Evolutionary conservation across 2,113 vertebrate genomes (phyloP).

Genomic region (Sterrhoptilus dennistouni): DNA sequence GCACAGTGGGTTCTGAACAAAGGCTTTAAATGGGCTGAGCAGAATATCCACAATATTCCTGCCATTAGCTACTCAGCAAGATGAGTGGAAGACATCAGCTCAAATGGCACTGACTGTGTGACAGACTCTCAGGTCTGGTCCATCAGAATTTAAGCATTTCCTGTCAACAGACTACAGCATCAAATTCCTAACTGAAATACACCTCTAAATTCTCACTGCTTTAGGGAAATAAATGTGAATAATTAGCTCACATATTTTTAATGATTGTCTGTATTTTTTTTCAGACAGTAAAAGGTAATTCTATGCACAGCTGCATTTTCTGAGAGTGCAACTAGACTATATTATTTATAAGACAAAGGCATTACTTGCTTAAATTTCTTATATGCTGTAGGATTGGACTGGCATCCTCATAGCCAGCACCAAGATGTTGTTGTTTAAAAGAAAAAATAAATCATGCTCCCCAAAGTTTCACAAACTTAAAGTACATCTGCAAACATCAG

Average conservation of each 20-base stretch:
- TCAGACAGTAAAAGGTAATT: background rate
- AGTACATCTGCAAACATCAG: conserved; percentile 6
- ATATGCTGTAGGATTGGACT: background rate
- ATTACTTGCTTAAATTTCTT: background rate
- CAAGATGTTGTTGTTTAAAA: background rate
- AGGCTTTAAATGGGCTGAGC: background rate
- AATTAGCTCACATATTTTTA: background rate
- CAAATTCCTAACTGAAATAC: background rate
- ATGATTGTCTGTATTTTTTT: background rate
- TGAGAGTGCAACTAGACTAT: background rate
- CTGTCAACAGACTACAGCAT: background rate
- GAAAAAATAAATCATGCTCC: background rate
- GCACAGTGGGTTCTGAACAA: background rate
- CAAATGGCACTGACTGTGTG: background rate
- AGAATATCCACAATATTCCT: background rate
- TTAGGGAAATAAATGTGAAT: background rate
- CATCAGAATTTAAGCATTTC: background rate
- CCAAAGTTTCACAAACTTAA: background rate
- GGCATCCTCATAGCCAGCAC: background rate
- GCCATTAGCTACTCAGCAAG: background rate
- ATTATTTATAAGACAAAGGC: background rate
- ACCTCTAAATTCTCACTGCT: background rate
- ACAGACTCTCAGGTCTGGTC: background rate
- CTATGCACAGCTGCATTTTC: background rate
- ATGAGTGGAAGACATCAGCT: background rate